Conservation (phyloP, 2,888 invertebrate species). For the Amiota mariae region DNA sequence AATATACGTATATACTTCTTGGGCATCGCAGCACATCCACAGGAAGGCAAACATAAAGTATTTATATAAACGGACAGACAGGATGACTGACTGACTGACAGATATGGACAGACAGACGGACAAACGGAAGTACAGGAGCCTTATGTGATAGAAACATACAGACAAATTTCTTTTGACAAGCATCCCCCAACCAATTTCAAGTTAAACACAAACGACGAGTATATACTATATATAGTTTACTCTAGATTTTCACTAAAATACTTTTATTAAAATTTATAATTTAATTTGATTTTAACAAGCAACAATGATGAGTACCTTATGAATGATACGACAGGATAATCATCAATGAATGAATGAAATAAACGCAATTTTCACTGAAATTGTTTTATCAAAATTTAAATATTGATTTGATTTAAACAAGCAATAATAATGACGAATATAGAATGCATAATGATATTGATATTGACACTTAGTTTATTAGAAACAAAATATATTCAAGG, state of each 20-base stretch:
- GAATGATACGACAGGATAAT: neutral
- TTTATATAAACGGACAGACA: neutral
- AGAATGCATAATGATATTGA: too few relatives aligned
- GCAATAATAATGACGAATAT: too few relatives aligned
- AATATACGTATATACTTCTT: neutral
- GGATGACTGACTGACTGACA: neutral
- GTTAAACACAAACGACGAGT: too few relatives aligned
- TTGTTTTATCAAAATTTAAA: too few relatives aligned
- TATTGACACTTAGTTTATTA: too few relatives aligned
- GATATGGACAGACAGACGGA: constrained; percentile 6
- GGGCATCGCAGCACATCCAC: neutral
- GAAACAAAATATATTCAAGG: too few relatives aligned
- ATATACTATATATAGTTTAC: too few relatives aligned
- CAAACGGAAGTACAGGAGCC: constrained; percentile 28
- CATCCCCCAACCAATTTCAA: constrained; percentile 25
- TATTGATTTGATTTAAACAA: too few relatives aligned
- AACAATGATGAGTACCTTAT: neutral
- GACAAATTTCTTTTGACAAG: neutral
- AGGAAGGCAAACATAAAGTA: constrained; percentile 14
- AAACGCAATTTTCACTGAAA: too few relatives aligned
- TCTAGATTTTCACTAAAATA: too few relatives aligned
- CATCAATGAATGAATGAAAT: too few relatives aligned
- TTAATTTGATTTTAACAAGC: constrained; percentile 10
- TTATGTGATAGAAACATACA: neutral
- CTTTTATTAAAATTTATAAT: constrained; percentile 23